phyloP scores from a whole-genome alignment of 2,113 vertebrate species.

The Elgaria multicarinata region DNA sequence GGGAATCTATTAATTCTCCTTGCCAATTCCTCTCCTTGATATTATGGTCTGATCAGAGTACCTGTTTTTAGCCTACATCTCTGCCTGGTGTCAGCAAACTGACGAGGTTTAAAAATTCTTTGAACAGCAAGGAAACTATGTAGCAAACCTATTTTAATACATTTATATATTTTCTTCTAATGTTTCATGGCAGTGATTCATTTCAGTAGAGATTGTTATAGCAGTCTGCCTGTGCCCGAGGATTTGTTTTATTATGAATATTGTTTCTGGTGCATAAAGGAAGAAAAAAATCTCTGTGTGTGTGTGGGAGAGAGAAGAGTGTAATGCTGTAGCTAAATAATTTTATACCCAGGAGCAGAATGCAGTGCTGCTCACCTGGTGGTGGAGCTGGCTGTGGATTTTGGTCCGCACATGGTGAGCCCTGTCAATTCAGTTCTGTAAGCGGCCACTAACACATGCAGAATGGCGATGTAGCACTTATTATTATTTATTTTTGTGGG shows the following conservation, averaged over 20 bases:
- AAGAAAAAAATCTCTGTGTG: not conserved
- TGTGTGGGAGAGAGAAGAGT: not conserved
- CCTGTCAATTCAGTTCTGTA: too few relatives aligned
- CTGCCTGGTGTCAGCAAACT: not conserved
- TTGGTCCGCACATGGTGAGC: too few relatives aligned
- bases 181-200: not conserved
- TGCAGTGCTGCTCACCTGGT: too few relatives aligned
- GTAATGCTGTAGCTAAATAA: too few relatives aligned
- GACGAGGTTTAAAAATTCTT: not conserved
- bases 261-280: not conserved
- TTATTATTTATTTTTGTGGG: too few relatives aligned
- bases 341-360: too few relatives aligned
- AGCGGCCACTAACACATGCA: too few relatives aligned
- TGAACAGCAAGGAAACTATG: not conserved
- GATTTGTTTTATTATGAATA: not conserved
- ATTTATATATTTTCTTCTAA: not conserved
- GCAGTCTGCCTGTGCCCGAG: not conserved
- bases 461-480: too few relatives aligned
- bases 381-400: too few relatives aligned
- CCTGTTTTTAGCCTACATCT: not conserved
- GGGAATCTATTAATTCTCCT: not conserved
- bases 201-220: not conserved
- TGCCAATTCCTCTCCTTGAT: not conserved
- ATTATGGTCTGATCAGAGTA: not conserved
- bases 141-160: not conserved